Conservation (phyloP, 2,113 vertebrate genomes). For the Ceyx melanurus region DNA sequence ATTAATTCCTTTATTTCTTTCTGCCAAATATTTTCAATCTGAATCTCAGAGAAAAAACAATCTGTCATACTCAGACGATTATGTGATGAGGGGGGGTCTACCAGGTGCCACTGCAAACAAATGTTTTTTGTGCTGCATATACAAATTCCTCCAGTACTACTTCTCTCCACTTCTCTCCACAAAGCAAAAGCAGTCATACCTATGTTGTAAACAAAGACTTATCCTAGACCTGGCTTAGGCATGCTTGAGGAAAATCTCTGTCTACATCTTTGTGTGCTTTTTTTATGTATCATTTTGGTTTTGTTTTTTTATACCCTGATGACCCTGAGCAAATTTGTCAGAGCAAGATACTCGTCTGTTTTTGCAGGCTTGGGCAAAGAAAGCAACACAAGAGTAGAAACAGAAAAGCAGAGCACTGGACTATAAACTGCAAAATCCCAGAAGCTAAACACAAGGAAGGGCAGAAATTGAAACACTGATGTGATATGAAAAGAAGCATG, state of each 20-base stretch:
- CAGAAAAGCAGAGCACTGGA: neutral
- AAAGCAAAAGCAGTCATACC: neutral
- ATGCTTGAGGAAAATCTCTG: neutral
- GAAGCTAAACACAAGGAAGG: neutral
- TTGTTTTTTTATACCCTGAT: neutral
- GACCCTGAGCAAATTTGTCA: conserved; percentile 5
- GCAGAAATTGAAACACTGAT: neutral
- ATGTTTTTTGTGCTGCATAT: neutral
- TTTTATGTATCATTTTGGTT: neutral
- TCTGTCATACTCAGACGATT: neutral
- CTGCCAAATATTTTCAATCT: conserved; percentile 4
- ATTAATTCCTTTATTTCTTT: neutral
- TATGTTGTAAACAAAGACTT: neutral
- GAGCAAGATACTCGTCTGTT: neutral
- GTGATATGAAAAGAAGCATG: neutral
- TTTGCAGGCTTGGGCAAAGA: conserved; percentile 10
- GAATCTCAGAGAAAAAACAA: conserved; percentile 21
- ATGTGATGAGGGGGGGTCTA: neutral
- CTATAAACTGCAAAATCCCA: conserved; percentile 26
- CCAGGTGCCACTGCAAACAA: neutral
- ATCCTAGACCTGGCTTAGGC: neutral
- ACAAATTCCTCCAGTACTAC: neutral
- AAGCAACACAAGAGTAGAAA: neutral
- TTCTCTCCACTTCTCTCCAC: neutral
- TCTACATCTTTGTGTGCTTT: neutral